phyloP scores from a whole-genome alignment of 2,888 invertebrate genomes.

The Euplagia quadripunctaria region DNA sequence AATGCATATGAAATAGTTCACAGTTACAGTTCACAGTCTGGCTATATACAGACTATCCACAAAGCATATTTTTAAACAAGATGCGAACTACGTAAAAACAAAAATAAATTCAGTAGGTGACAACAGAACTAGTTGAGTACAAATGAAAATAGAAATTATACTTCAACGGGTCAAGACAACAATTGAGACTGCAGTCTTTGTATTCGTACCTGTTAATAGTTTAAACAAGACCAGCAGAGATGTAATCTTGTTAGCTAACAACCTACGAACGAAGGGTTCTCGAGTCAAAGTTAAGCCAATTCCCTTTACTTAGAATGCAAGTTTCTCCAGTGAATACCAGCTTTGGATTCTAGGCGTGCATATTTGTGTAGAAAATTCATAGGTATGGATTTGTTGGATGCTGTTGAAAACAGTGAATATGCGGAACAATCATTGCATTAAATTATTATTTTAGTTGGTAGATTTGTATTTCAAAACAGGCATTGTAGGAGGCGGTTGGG shows the following conservation, averaged over 20 bases:
- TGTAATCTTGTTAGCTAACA: slow-evolving; percentile 81
- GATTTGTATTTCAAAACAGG: background rate
- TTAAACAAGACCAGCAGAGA: slow-evolving; percentile 71
- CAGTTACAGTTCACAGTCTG: background rate
- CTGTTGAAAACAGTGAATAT: background rate
- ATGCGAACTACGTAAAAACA: too few species aligned
- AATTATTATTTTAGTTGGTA: background rate
- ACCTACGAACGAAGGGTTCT: slow-evolving; percentile 73
- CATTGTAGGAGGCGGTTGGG: too few species aligned
- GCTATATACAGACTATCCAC: background rate
- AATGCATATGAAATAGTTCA: too few species aligned
- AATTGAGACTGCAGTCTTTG: slow-evolving; percentile 47
- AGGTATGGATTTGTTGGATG: slow-evolving; percentile 3
- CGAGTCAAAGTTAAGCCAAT: slow-evolving; percentile 73
- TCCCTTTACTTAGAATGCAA: slow-evolving; percentile 69
- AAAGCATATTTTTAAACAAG: too few species aligned
- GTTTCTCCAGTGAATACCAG: slow-evolving; percentile 42
- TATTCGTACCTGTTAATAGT: slow-evolving; percentile 71
- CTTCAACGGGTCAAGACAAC: slow-evolving; percentile 38
- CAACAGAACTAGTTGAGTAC: background rate
- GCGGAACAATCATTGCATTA: background rate
- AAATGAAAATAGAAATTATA: slow-evolving; percentile 12
- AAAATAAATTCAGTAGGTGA: background rate
- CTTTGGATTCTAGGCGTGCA: slow-evolving; percentile 19
- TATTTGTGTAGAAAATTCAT: slow-evolving; percentile 14